These are phyloP conservation scores for Pristionchus maxplancki DNA, from an alignment of 2,888 invertebrate genomes.

Conservation along the genomic window DNA sequence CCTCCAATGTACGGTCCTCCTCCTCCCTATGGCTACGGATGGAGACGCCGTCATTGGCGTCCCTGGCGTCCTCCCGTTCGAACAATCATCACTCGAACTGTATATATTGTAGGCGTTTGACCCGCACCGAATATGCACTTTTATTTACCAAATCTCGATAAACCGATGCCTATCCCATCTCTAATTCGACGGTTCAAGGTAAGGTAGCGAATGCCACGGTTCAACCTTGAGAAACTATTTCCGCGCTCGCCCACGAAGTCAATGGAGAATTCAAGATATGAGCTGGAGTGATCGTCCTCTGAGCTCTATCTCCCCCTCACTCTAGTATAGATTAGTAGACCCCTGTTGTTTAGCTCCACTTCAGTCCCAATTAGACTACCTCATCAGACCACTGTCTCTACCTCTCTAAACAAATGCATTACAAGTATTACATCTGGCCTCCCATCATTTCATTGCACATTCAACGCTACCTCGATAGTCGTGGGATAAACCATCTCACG, in stretches of 20 bases:
- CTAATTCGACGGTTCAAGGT: neutral
- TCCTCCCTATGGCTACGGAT: neutral
- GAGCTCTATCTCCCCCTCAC: neutral
- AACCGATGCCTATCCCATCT: neutral
- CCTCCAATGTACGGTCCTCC: constrained; percentile 6
- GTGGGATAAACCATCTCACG: neutral
- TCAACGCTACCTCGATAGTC: neutral
- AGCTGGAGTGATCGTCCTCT: neutral
- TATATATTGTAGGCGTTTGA: constrained; percentile 5
- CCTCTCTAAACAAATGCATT: no score
- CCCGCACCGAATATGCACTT: neutral
- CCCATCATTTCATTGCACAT: neutral
- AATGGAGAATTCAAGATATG: neutral
- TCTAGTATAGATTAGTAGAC: neutral
- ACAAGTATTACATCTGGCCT: no score
- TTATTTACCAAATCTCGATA: neutral
- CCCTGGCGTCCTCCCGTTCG: neutral
- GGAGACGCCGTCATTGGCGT: neutral
- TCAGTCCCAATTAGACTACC: no score
- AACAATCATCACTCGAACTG: constrained; percentile 28
- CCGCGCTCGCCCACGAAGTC: neutral
- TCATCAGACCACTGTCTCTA: no score
- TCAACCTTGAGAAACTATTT: constrained; percentile 27
- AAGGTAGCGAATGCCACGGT: neutral
- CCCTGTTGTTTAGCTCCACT: neutral